A percentile compares a stretch with the other conserved stretches of the same genome.
phyloP scores from a whole-genome alignment of 2,888 invertebrate species.

The Branchellion lobata region DNA sequence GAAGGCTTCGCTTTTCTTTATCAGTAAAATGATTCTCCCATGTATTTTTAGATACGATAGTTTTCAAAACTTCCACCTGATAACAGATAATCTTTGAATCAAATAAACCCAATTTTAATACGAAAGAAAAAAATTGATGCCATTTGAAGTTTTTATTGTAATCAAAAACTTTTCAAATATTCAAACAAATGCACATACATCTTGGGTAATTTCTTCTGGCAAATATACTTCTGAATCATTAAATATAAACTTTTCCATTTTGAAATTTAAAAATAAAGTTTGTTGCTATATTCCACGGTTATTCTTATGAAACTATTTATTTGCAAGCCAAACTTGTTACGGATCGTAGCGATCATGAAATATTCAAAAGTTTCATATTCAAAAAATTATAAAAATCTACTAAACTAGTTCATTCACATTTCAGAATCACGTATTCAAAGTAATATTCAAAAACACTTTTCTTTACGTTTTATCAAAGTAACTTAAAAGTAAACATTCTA shows the following conservation, averaged over 20 bases:
- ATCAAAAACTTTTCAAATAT: no score
- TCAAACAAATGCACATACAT: no score
- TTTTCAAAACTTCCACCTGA: conserved; percentile 8
- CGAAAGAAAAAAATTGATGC: background rate
- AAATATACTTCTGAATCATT: conserved; percentile 9
- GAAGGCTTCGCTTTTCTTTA: conserved; percentile 1
- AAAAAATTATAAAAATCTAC: no score
- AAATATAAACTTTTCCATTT: conserved; percentile 25
- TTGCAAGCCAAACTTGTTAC: background rate
- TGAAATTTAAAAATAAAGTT: background rate
- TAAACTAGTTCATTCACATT: background rate
- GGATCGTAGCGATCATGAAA: no score
- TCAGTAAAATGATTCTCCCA: conserved; percentile 19
- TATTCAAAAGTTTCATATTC: no score
- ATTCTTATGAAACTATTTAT: no score
- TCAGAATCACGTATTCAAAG: background rate
- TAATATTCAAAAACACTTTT: background rate
- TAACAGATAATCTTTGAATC: background rate
- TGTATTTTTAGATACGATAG: conserved; percentile 12
- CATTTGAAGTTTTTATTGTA: no score
- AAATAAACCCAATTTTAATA: background rate
- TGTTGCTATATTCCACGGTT: background rate
- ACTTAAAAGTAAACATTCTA: conserved; percentile 4
- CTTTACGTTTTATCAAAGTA: background rate
- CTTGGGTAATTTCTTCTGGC: conserved; percentile 16